A percentile compares a stretch with the other conserved stretches of the same genome.
phyloP scores from a whole-genome alignment of 2,113 vertebrate species.

The Arothron firmamentum region DNA sequence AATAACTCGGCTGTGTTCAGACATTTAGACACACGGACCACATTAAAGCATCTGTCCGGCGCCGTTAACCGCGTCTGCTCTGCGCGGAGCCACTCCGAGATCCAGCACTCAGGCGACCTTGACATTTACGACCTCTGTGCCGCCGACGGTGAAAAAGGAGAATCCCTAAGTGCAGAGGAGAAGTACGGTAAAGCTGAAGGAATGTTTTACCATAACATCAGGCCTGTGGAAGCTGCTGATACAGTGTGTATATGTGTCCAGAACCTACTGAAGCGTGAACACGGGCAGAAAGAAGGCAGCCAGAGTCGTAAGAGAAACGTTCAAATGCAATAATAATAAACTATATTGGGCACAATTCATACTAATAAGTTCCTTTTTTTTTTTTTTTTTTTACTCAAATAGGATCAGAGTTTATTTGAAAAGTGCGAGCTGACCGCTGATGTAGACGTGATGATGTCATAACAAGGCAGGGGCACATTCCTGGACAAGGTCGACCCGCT shows the following conservation, averaged over 20 bases:
- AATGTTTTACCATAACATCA: conserved; percentile 47
- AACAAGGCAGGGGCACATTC: conserved; percentile 25
- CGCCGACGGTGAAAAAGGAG: conserved; percentile 30
- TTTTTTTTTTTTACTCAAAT: background rate
- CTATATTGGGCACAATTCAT: background rate
- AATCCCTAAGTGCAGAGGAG: conserved; percentile 28
- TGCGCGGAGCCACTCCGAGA: too few species aligned
- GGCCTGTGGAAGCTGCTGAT: conserved; percentile 16
- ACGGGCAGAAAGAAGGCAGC: conserved; percentile 12
- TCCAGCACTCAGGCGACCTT: background rate
- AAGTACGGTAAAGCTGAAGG: conserved; percentile 39
- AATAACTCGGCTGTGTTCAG: too few species aligned
- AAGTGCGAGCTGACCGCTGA: conserved; percentile 3
- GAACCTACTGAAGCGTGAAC: conserved; percentile 23
- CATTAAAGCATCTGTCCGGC: too few species aligned
- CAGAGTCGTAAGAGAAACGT: background rate
- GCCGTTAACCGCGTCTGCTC: too few species aligned
- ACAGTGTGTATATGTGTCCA: conserved; percentile 30
- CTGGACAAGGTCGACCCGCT: conserved; percentile 19
- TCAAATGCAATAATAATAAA: background rate
- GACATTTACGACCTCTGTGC: background rate
- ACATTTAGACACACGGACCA: too few species aligned
- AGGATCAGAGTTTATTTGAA: conserved; percentile 13
- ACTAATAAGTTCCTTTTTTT: background rate
- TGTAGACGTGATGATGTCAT: conserved; percentile 36